Evolutionary conservation across 2,888 invertebrate genomes (phyloP).

Genomic region (Nymphalis polychloros): DNA sequence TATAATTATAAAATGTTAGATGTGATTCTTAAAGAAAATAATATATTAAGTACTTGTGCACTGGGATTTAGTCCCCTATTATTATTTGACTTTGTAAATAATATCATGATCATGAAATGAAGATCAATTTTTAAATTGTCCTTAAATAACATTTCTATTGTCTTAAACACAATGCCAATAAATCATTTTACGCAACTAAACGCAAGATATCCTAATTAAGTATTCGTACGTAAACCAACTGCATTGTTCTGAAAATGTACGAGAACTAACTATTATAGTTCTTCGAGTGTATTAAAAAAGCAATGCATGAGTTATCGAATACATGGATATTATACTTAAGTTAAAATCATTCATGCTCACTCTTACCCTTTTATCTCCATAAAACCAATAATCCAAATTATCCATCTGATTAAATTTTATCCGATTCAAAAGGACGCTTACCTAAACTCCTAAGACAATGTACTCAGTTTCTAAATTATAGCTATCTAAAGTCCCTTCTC

Average conservation of each 20-base stretch:
- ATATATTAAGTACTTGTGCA: too few species aligned
- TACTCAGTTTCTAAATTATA: neutral
- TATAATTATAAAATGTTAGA: too few species aligned
- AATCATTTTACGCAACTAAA: neutral
- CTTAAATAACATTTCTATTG: too few species aligned
- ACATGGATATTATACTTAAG: too few species aligned
- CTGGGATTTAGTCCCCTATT: too few species aligned
- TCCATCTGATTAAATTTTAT: slow-evolving; percentile 33
- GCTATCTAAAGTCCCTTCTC: neutral
- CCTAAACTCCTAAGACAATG: slow-evolving; percentile 6
- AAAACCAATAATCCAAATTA: slow-evolving; percentile 53
- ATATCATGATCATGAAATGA: too few species aligned
- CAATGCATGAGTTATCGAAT: too few species aligned
- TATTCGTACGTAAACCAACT: neutral
- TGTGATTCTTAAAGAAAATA: too few species aligned
- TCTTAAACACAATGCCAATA: slow-evolving; percentile 22
- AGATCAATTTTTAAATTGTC: too few species aligned
- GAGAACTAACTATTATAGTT: neutral
- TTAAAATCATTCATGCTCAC: slow-evolving; percentile 25
- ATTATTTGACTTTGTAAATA: too few species aligned
- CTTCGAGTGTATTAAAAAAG: neutral
- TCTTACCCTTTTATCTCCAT: slow-evolving; percentile 26
- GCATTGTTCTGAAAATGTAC: neutral
- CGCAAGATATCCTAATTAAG: neutral
- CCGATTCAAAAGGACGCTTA: slow-evolving; percentile 26